Conservation (phyloP, 2,888 invertebrate species). For the Diarsia dahlii region DNA sequence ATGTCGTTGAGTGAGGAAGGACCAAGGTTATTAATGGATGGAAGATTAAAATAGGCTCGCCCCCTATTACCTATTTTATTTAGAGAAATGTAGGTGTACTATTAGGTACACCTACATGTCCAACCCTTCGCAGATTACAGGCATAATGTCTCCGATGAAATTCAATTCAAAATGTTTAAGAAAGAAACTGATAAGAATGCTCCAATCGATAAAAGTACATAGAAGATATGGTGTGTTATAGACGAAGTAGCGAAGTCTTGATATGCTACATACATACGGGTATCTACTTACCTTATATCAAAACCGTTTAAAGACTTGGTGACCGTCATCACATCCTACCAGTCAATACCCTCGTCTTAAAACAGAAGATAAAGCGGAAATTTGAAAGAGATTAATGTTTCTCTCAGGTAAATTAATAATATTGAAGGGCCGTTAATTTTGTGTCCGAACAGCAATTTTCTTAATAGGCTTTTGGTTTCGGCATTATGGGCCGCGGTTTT, state of each 20-base stretch:
- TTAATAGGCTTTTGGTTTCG: constrained; percentile 60
- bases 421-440: constrained; percentile 68
- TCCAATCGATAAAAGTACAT: background rate
- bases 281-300: background rate
- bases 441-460: constrained; percentile 60
- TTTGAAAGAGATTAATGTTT: constrained; percentile 70
- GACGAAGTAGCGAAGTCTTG: background rate
- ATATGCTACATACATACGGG: background rate
- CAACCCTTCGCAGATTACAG: too few species aligned
- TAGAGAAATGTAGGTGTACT: too few species aligned
- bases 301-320: constrained; percentile 19
- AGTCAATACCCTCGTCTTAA: constrained; percentile 47
- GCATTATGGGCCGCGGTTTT: constrained; percentile 47
- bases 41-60: background rate
- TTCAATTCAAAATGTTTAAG: background rate
- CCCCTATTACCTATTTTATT: too few species aligned
- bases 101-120: too few species aligned
- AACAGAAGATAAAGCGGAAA: constrained; percentile 61
- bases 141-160: background rate
- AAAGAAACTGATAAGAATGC: background rate
- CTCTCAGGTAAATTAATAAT: constrained; percentile 69
- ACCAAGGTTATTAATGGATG: background rate
- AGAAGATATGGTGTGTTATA: background rate
- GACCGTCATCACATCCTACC: constrained; percentile 49
- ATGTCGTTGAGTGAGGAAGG: background rate